Evolutionary conservation across 2,888 invertebrate genomes (phyloP).

Genomic region (Apotomis capreana): DNA sequence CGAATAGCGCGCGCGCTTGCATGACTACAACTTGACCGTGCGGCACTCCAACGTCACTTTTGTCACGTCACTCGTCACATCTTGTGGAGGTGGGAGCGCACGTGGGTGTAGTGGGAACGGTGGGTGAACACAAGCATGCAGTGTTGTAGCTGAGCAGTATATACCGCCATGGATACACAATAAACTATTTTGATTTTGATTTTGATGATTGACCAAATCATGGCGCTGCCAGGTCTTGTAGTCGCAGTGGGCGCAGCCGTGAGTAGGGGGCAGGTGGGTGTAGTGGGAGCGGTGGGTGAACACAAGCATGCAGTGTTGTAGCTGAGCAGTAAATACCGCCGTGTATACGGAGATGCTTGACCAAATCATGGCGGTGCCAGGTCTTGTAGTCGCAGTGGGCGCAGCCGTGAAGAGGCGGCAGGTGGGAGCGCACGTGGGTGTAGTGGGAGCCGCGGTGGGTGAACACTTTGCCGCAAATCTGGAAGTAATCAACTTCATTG

Average conservation of each 20-base stretch:
- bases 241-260: constrained; percentile 42
- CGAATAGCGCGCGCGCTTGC: no score
- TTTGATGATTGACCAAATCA: constrained; percentile 43
- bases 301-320: background rate
- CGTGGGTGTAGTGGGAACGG: constrained; percentile 40
- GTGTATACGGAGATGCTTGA: constrained; percentile 43
- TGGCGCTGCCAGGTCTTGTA: constrained; percentile 43
- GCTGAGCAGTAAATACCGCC: background rate
- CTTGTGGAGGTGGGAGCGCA: constrained; percentile 18
- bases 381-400: constrained; percentile 44
- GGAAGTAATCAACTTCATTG: background rate
- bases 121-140: constrained; percentile 24
- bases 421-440: constrained; percentile 40
- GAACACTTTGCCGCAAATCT: constrained; percentile 45
- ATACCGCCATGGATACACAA: constrained; percentile 35
- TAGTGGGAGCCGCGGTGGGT: constrained; percentile 37
- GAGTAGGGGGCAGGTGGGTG: constrained; percentile 38
- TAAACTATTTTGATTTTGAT: no score
- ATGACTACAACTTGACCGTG: no score
- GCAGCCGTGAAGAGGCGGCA: constrained; percentile 38
- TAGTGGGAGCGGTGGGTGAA: constrained; percentile 41
- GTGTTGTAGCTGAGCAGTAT: no score
- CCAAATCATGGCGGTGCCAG: constrained; percentile 42
- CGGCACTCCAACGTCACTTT: no score
- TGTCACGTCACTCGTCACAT: no score